Evolutionary conservation across 1,140 invertebrate species (phyloP).

Genomic region (Pemphigus obesinymphae): DNA sequence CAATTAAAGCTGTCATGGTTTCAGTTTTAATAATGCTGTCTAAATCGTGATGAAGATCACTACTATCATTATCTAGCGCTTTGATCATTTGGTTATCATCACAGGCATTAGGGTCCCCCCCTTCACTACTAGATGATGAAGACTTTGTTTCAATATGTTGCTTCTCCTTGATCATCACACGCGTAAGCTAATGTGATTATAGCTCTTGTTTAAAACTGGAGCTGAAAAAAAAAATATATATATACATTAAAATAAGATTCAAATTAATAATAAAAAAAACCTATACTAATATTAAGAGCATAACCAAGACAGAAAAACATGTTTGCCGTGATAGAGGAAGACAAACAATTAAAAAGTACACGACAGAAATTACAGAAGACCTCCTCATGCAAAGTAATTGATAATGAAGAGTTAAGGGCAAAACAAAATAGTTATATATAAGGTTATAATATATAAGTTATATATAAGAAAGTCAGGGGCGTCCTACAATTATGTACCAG

Average conservation of each 20-base stretch:
- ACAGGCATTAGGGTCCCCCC: neutral
- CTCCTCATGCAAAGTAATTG: too few species aligned
- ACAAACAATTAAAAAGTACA: too few species aligned
- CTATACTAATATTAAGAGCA: neutral
- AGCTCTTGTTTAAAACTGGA: neutral
- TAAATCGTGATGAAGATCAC: slow-evolving; percentile 15
- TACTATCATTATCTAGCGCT: slow-evolving; percentile 4
- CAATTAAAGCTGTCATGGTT: slow-evolving; percentile 19
- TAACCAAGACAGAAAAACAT: neutral
- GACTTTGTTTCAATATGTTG: slow-evolving; percentile 8
- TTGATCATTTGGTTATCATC: slow-evolving; percentile 36
- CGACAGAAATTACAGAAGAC: too few species aligned
- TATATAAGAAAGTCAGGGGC: too few species aligned
- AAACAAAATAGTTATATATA: too few species aligned
- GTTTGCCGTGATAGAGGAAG: too few species aligned
- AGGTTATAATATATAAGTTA: too few species aligned
- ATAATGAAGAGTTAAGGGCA: too few species aligned
- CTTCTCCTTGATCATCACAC: slow-evolving; percentile 38
- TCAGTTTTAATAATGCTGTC: slow-evolving; percentile 27
- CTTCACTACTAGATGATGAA: neutral
- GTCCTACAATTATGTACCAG: too few species aligned
- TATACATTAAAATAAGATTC: neutral
- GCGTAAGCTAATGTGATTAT: neutral
- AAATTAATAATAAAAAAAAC: neutral
- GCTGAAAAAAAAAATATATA: neutral